These are phyloP conservation scores for Diplolepis rosae DNA, from an alignment of 2,888 invertebrate genomes.

Conservation along the genomic window DNA sequence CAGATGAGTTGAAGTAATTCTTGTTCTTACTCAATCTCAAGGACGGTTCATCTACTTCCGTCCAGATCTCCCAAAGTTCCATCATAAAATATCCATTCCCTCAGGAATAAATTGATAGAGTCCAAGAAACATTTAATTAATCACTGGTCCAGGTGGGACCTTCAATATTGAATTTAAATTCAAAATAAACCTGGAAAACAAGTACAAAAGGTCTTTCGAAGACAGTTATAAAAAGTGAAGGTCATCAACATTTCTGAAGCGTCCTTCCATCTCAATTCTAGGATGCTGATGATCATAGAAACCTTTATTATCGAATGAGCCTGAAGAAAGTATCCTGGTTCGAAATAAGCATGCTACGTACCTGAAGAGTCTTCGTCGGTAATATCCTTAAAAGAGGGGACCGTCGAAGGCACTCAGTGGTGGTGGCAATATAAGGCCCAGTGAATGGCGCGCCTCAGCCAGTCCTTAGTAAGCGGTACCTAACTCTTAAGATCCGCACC, in stretches of 20 bases:
- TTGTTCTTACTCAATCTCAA: no score
- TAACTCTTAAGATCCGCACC: conserved; percentile 59
- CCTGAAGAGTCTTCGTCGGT: conserved; percentile 35
- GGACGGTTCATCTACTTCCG: no score
- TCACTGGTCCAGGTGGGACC: no score
- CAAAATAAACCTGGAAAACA: no score
- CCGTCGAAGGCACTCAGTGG: conserved; percentile 53
- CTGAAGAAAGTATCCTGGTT: conserved; percentile 37
- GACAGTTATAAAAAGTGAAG: no score
- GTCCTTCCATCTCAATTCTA: neutral
- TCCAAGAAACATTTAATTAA: no score
- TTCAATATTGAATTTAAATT: no score
- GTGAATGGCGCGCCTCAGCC: conserved; percentile 67
- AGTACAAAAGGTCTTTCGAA: no score
- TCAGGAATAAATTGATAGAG: no score
- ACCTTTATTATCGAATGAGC: neutral
- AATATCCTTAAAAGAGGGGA: conserved; percentile 52
- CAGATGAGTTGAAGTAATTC: no score
- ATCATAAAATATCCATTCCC: no score
- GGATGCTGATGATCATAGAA: neutral
- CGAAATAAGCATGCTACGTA: conserved; percentile 33
- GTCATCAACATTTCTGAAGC: neutral
- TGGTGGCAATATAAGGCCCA: conserved; percentile 72
- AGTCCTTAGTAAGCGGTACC: conserved; percentile 70
- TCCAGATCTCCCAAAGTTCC: no score